phyloP scores from a whole-genome alignment of 2,113 vertebrate species.

The Ardeotis arabs region DNA sequence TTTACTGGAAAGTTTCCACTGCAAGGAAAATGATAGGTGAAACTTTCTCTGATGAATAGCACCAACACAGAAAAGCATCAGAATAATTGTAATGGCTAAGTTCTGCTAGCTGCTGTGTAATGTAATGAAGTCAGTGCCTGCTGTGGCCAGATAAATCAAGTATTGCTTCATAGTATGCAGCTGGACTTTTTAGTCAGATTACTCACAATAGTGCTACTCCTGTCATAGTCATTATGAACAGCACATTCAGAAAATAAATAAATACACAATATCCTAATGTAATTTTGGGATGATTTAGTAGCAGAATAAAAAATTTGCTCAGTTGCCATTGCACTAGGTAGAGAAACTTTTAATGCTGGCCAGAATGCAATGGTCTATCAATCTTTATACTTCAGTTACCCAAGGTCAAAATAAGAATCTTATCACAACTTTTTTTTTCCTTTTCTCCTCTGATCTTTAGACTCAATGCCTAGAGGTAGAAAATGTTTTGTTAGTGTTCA shows the following conservation, averaged over 20 bases:
- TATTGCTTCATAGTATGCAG: constrained; percentile 6
- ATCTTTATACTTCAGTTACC: background rate
- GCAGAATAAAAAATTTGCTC: background rate
- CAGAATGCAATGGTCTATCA: background rate
- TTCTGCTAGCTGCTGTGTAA: constrained; percentile 3
- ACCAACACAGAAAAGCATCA: background rate
- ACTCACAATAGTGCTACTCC: background rate
- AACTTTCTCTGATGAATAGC: constrained; percentile 19
- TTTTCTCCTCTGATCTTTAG: background rate
- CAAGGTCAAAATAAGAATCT: background rate
- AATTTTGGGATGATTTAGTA: constrained; percentile 44
- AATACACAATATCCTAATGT: constrained; percentile 34
- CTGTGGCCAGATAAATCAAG: constrained; percentile 24
- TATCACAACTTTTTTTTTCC: background rate
- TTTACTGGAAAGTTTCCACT: background rate
- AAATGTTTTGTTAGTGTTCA: background rate
- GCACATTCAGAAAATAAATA: constrained; percentile 1
- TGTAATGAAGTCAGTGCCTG: constrained; percentile 30
- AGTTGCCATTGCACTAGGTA: background rate
- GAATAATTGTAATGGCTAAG: constrained; percentile 6
- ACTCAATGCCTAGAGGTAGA: background rate
- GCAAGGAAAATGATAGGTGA: background rate
- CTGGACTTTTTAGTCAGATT: constrained; percentile 28
- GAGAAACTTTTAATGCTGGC: background rate
- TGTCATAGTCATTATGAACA: background rate